phyloP scores from a whole-genome alignment of 2,797 vertebrate genomes.

The Avahi laniger region DNA sequence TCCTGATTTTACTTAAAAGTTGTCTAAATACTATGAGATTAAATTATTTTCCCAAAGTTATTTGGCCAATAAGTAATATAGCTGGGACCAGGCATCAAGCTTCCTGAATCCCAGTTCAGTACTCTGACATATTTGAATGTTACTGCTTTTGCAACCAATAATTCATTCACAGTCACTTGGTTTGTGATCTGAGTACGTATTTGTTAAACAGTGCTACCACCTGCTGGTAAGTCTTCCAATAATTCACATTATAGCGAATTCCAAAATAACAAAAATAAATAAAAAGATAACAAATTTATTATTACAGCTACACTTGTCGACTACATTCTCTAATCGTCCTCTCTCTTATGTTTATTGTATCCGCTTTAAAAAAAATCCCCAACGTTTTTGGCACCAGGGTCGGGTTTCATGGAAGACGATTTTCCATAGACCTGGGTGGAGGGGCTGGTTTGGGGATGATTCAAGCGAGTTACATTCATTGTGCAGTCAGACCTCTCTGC shows the following conservation, averaged over 20 bases:
- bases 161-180: not conserved
- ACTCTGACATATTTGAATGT: not conserved
- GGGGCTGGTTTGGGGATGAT: too few relatives aligned
- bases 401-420: too few relatives aligned
- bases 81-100: not conserved
- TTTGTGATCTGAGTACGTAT: conserved; percentile 1
- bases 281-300: not conserved
- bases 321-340: not conserved
- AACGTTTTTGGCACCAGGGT: too few relatives aligned
- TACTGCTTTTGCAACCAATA: not conserved
- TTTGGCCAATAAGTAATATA: not conserved
- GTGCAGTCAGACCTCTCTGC: too few relatives aligned
- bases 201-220: conserved; percentile 74
- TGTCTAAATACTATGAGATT: not conserved
- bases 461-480: too few relatives aligned
- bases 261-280: not conserved
- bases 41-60: conserved; percentile 34
- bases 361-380: not conserved
- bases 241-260: not conserved
- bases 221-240: conserved; percentile 74
- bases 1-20: not conserved
- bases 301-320: not conserved
- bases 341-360: not conserved
- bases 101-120: not conserved
- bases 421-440: too few relatives aligned